Conservation (phyloP, 53 echinoderm and acorn worm genomes). For the Zoroaster sp. region DNA sequence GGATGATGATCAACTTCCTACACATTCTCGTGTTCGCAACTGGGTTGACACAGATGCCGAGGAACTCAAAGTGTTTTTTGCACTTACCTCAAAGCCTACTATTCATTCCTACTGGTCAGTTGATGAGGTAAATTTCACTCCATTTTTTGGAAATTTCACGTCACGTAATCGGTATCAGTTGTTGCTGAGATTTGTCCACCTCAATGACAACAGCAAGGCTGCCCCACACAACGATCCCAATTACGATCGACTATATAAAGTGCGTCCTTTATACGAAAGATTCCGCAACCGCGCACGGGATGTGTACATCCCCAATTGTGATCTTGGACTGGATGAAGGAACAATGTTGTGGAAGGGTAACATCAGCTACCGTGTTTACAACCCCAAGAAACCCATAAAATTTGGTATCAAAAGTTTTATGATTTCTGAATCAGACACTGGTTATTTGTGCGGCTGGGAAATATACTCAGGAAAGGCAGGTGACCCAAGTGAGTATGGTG, state of each 20-base stretch:
- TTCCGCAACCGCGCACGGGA: not conserved
- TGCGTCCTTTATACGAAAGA: constrained; percentile 38
- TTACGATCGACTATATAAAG: constrained; percentile 48
- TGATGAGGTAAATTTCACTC: not conserved
- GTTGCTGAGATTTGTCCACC: constrained; percentile 51
- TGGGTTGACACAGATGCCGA: not conserved
- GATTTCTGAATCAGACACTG: constrained; percentile 32
- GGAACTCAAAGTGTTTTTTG: constrained; percentile 55
- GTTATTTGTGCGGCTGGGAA: constrained; percentile 30
- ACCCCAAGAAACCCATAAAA: constrained; percentile 32
- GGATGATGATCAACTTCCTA: not conserved
- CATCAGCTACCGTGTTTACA: constrained; percentile 43
- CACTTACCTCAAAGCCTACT: constrained; percentile 31
- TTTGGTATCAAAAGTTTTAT: constrained; percentile 39
- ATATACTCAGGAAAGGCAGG: constrained; percentile 33
- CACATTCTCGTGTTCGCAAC: not conserved
- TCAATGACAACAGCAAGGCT: constrained; percentile 41
- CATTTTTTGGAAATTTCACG: constrained; percentile 35
- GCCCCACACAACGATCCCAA: constrained; percentile 11
- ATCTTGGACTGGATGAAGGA: not conserved
- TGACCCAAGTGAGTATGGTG: constrained; percentile 25
- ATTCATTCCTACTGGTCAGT: constrained; percentile 50
- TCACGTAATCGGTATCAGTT: constrained; percentile 45
- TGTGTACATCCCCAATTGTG: constrained; percentile 15
- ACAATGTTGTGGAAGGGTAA: not conserved